Conservation (phyloP, 2,113 vertebrate species). For the Galemys pyrenaicus region DNA sequence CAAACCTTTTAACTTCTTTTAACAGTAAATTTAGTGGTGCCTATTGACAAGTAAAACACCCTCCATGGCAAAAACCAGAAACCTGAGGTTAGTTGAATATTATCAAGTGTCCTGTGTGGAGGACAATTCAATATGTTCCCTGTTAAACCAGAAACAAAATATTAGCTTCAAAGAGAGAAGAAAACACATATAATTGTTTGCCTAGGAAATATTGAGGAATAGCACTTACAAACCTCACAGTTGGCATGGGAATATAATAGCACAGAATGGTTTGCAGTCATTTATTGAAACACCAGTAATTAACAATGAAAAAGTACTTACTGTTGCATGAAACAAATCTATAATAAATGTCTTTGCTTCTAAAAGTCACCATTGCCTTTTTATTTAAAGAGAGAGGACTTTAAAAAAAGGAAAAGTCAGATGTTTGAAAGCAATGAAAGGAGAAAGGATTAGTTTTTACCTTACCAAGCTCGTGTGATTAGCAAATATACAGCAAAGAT, state of each 20-base stretch:
- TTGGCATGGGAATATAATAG: not conserved
- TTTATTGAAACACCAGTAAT: conserved; percentile 23
- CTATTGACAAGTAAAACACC: conserved; percentile 40
- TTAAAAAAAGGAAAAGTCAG: not conserved
- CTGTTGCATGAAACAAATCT: not conserved
- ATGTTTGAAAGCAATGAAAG: not conserved
- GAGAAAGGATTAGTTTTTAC: not conserved
- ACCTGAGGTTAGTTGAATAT: conserved; percentile 31
- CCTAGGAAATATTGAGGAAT: not conserved
- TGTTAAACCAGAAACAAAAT: not conserved
- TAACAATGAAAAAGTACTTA: conserved; percentile 12
- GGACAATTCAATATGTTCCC: not conserved
- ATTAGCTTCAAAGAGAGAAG: not conserved
- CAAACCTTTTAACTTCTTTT: conserved; percentile 53
- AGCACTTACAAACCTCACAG: not conserved
- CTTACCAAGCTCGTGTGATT: not conserved
- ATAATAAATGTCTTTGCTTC: not conserved
- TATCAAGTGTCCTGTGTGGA: not conserved
- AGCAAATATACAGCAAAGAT: not conserved
- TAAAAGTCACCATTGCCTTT: not conserved
- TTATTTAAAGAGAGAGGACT: not conserved
- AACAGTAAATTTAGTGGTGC: conserved; percentile 40
- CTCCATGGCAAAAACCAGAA: not conserved
- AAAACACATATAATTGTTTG: not conserved
- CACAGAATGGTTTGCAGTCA: not conserved